A percentile compares a stretch with the other conserved stretches of the same genome.
These are phyloP conservation scores for Mastomys natalensis DNA, from an alignment of 2,113 vertebrate genomes.

Conservation along the genomic window DNA sequence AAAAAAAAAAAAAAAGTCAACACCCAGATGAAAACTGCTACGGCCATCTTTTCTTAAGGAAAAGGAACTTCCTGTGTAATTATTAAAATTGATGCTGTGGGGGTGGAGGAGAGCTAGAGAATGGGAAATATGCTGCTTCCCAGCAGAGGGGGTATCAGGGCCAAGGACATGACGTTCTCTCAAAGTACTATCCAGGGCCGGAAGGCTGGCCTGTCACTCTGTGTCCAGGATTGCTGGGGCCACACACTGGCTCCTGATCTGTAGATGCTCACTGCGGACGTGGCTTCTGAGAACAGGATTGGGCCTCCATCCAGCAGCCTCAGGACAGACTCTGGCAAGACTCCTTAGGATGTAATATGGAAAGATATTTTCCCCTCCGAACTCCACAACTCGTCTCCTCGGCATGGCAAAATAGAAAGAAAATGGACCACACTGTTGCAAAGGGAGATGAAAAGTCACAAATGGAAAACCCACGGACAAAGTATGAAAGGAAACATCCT, in stretches of 20 bases:
- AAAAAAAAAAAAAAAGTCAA: not conserved
- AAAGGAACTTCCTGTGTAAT: not conserved
- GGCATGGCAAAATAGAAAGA: not conserved
- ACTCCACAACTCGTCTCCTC: not conserved
- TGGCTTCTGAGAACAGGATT: not conserved
- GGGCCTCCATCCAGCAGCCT: slow-evolving; percentile 34
- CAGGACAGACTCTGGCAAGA: slow-evolving; percentile 40
- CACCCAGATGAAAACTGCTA: not conserved
- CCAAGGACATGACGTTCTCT: slow-evolving; percentile 37
- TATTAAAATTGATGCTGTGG: not conserved
- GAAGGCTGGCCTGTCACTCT: not conserved
- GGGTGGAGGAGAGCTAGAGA: not conserved
- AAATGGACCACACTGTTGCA: not conserved
- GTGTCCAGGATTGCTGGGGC: not conserved
- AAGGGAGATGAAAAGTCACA: not conserved
- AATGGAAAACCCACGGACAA: not conserved
- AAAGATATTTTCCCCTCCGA: not conserved
- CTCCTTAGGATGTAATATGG: not conserved
- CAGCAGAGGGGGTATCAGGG: not conserved
- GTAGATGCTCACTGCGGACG: not conserved
- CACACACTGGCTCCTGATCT: not conserved
- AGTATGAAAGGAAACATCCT: not conserved
- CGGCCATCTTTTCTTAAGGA: not conserved
- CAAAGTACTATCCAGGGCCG: not conserved
- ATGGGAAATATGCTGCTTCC: slow-evolving; percentile 33